Conservation (phyloP, 1,140 invertebrate species). For the Gerris buenoi region DNA sequence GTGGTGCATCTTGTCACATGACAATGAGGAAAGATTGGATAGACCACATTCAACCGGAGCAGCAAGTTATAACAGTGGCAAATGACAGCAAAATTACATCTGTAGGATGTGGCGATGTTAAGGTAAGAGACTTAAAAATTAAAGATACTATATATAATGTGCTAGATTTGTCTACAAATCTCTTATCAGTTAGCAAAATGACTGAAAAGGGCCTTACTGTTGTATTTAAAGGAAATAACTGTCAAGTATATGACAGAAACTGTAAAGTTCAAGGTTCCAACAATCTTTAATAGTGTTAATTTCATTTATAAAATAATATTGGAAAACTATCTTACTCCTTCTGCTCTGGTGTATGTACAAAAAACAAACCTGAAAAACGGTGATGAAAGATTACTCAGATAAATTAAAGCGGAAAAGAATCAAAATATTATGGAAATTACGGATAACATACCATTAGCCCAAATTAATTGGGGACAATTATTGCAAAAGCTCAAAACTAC, state of each 20-base stretch:
- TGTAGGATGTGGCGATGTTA: not conserved
- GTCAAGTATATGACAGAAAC: not conserved
- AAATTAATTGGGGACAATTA: too few relatives aligned
- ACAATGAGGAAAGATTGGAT: constrained; percentile 1
- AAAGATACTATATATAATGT: not conserved
- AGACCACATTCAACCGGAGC: not conserved
- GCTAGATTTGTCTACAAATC: not conserved
- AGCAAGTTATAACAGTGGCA: not conserved
- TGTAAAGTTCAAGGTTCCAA: not conserved
- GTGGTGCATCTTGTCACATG: not conserved
- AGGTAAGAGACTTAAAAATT: not conserved
- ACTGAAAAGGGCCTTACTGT: not conserved
- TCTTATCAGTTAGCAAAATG: constrained; percentile 6
- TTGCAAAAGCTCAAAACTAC: too few relatives aligned
- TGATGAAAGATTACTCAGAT: too few relatives aligned
- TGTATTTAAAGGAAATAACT: not conserved
- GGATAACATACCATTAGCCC: too few relatives aligned
- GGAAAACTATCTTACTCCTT: too few relatives aligned
- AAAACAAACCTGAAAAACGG: too few relatives aligned
- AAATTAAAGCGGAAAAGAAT: too few relatives aligned
- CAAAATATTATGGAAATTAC: too few relatives aligned
- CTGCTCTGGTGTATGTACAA: too few relatives aligned
- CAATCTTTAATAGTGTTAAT: too few relatives aligned
- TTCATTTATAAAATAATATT: too few relatives aligned
- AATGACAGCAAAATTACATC: not conserved